Evolutionary conservation across 1,140 invertebrate genomes (phyloP), one percentile per base, ranked within the genome.

Genomic region (Matsumurasca onukii): DNA sequence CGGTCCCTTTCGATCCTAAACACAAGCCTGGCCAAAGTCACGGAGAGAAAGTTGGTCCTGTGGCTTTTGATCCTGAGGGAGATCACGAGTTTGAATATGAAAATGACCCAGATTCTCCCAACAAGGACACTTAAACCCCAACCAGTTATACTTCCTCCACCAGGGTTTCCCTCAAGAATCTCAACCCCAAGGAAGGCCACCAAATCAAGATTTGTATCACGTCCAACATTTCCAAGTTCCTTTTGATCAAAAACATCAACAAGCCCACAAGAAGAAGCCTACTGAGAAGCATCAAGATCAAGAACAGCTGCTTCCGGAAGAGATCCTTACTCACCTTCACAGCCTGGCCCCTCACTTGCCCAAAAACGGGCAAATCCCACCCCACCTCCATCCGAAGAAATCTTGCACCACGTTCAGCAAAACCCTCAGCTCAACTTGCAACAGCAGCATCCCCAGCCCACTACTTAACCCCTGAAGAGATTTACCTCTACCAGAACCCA

Each of bases 401-500:
- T 69, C 17, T 61, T 69, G 17, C 70, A 69, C 20, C 25, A 66
- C 9, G 45, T 69, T 29, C 62, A 66, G 17, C 68, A 67, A 64
- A 52, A 49, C 31, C 63, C 48, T 62, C 69, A 70, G n/a, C 39
- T 61, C 24, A 48, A 64, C n/a, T 45, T 24, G 12, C 45, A 30
- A n/a, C 29, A 66, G 20, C 45, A 22, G 1, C 27, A 45, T n/a
- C 63, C 31, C 69, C 66, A 5, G 25, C 27, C 17, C 66, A 64
- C 5, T 73, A 52, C 34, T 39, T 71, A 5, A 51, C 29, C 39
- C 65, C 70, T 20, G 68, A 73, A 48, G 68, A 71, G 52, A 22
- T 71, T 3, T 71, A 71, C 30, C 27, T 69, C 0, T 55, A 62
- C 17, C 49, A 73, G 1, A 66, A 71, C 55, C 69, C 66, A 51